phyloP scores from a whole-genome alignment of 2,888 invertebrate species.

The Magallana nippona region DNA sequence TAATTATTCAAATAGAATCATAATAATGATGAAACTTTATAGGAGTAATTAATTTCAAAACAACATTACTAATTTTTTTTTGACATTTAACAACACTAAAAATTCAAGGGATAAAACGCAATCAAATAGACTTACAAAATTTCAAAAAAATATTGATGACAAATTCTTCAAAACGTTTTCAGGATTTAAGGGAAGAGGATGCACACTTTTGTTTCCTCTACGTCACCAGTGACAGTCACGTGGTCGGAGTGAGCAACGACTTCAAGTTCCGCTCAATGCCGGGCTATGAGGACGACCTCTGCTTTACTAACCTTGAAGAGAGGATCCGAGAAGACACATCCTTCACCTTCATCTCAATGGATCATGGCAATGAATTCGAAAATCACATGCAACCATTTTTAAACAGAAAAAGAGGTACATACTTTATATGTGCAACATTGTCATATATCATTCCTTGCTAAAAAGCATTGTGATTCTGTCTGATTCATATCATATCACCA shows the following conservation, averaged over 20 bases:
- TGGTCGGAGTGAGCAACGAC: slow-evolving; percentile 57
- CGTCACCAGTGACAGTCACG: slow-evolving; percentile 57
- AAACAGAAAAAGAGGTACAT: slow-evolving; percentile 6
- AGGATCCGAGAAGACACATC: background rate
- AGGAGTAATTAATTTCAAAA: too few relatives aligned
- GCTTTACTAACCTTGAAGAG: slow-evolving; percentile 37
- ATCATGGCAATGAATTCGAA: background rate
- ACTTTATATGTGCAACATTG: background rate
- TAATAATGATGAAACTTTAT: too few relatives aligned
- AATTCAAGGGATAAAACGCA: too few relatives aligned
- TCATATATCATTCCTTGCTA: background rate
- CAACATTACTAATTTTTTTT: too few relatives aligned
- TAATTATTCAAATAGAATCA: too few relatives aligned
- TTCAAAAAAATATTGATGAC: too few relatives aligned
- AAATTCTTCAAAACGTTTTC: background rate
- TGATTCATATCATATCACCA: background rate
- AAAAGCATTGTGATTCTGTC: background rate
- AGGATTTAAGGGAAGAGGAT: slow-evolving; percentile 47
- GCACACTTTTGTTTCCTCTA: slow-evolving; percentile 58
- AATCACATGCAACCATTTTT: background rate
- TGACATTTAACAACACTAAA: too few relatives aligned
- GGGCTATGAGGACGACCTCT: slow-evolving; percentile 47
- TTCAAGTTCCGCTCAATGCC: slow-evolving; percentile 48
- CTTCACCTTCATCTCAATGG: background rate
- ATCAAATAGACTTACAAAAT: too few relatives aligned